Evolutionary conservation across 2,888 invertebrate genomes (phyloP), one percentile per base, ranked within the genome.

Genomic region (Hypsopygia costalis): DNA sequence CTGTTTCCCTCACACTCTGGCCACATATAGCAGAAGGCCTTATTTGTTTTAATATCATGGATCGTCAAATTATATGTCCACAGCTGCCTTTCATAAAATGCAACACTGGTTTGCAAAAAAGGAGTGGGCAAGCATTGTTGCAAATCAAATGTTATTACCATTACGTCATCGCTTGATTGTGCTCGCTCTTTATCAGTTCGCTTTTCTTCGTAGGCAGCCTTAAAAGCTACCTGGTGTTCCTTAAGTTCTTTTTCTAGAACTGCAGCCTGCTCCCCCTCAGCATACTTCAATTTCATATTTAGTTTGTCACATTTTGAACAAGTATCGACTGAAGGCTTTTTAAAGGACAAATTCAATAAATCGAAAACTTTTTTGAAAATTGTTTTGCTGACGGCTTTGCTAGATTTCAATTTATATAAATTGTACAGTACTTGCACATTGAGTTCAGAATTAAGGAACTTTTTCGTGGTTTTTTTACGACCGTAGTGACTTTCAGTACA

Each of bases 1-100:
- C 58, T 40, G 11, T 30, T 46, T 8, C 41, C 49, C 25, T 36
- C 39, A 30, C 42, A 42, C 39, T 55, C 51, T 33, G 43, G 44
- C 57, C 57, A 58, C 56, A 52, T 55, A 36, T 49, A 55, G 16
- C 49, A 55, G 5, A 37, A 40, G 10, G 44, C 41, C 37, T 49
- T 43, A 25, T 51, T 47, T 10, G 36, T 41, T 20, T 27, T 33
- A 6, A 41, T 39, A 41, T 54, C 46, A 34, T 48, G 40, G 27
- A 56, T 46, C 8, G 51, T 54, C 12, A 56, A 36, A 43, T 56
- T 51, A 20, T 32, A 56, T 1, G 49, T 46, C 51, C 48, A 52
- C 6, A 55, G 33, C 11, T 47, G 49, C 34, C 49, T 37, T 29
- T 56, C 54, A 28, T 51, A 56, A 44, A 52, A 53, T 31, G 40